Percentiles rank a stretch among this genome's conserved stretches.
These are phyloP conservation scores for Pelodytes ibericus DNA, from an alignment of 2,797 vertebrate genomes.

Conservation along the genomic window DNA sequence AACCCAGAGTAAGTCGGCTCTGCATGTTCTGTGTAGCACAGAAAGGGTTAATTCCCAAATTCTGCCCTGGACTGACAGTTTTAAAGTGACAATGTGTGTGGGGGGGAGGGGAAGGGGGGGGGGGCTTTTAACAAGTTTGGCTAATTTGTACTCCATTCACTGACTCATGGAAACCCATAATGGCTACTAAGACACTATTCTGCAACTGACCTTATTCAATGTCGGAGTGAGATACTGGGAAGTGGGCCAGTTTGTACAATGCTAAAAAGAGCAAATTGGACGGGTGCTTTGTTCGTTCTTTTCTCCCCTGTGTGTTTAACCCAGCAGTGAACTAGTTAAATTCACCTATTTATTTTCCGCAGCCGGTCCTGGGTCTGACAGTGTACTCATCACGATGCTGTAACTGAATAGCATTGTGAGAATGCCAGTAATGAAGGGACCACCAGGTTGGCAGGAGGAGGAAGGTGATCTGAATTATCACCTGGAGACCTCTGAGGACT, in stretches of 20 bases:
- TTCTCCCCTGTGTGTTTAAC: conserved; percentile 63
- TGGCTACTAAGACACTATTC: conserved; percentile 73
- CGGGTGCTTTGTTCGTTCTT: conserved; percentile 74
- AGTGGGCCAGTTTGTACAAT: conserved; percentile 77
- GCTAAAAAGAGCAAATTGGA: conserved; percentile 82
- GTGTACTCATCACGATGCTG: conserved; percentile 67
- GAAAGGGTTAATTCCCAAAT: conserved; percentile 67
- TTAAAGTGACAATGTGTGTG: conserved; percentile 75
- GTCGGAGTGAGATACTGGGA: conserved; percentile 78
- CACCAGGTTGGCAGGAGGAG: no score
- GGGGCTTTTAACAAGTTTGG: conserved; percentile 74
- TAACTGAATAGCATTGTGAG: conserved; percentile 54
- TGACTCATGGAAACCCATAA: conserved; percentile 75
- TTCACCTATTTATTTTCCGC: conserved; percentile 69
- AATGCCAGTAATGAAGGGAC: conserved; percentile 38
- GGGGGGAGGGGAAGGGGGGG: no score
- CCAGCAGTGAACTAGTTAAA: conserved; percentile 71
- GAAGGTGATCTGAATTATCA: no score
- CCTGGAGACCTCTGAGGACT: no score
- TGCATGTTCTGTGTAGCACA: neutral
- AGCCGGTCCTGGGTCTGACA: conserved; percentile 69
- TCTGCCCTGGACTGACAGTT: conserved; percentile 71
- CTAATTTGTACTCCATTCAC: conserved; percentile 83
- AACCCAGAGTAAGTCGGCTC: no score
- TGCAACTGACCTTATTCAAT: conserved; percentile 77